Conservation (phyloP, 2,888 invertebrate species). For the Eristalis intricaria region DNA sequence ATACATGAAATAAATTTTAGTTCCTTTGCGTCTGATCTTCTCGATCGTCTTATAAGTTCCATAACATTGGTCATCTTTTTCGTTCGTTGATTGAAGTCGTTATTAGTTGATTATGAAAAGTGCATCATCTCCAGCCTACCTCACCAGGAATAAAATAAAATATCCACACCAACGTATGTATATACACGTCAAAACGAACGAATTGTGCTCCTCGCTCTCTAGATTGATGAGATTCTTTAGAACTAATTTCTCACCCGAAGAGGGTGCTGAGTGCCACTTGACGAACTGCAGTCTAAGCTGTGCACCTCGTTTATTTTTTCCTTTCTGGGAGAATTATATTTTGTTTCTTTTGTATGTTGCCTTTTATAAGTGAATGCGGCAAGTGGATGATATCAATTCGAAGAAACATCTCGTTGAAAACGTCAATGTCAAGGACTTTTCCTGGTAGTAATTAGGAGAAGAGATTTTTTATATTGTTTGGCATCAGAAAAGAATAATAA, state of each 20-base stretch:
- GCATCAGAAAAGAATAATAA: not conserved
- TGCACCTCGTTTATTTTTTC: conserved; percentile 29
- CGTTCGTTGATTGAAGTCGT: conserved; percentile 33
- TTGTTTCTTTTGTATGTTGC: conserved; percentile 9
- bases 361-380: conserved; percentile 29
- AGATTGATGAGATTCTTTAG: conserved; percentile 47
- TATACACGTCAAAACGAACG: not conserved
- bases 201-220: conserved; percentile 9
- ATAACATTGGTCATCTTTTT: not conserved
- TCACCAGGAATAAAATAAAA: conserved; percentile 25
- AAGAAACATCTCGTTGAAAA: conserved; percentile 69
- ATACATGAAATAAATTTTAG: conserved; percentile 43
- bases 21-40: not conserved
- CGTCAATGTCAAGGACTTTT: conserved; percentile 80
- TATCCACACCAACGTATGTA: not conserved
- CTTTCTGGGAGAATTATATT: conserved; percentile 10
- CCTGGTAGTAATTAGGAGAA: conserved; percentile 81
- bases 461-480: conserved; percentile 69
- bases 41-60: not conserved
- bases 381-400: conserved; percentile 64
- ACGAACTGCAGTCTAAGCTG: conserved; percentile 41
- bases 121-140: conserved; percentile 40
- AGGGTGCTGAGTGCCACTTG: conserved; percentile 57
- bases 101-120: conserved; percentile 53
- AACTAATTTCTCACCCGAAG: conserved; percentile 51